These are phyloP conservation scores for Orchesella cincta DNA, from an alignment of 1,140 invertebrate genomes.

Conservation along the genomic window DNA sequence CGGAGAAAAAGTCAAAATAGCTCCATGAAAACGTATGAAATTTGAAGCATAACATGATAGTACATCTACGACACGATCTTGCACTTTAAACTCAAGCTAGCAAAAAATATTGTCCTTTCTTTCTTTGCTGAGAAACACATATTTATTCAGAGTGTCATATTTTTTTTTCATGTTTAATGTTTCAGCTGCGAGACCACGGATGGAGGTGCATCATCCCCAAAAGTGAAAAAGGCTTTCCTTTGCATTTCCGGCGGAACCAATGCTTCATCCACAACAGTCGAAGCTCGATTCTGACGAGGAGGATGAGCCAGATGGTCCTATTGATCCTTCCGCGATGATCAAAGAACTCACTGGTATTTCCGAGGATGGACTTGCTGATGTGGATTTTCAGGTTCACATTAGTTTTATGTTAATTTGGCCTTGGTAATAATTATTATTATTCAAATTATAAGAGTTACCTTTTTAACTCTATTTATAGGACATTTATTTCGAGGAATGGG, in stretches of 20 bases:
- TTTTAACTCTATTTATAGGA: slow-evolving; percentile 64
- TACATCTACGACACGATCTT: too few species aligned
- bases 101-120: too few species aligned
- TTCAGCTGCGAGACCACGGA: slow-evolving; percentile 48
- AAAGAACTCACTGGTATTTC: slow-evolving; percentile 80
- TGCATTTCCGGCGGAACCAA: slow-evolving; percentile 46
- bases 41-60: neutral
- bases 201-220: slow-evolving; percentile 40
- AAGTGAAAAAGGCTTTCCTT: slow-evolving; percentile 48
- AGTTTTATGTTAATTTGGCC: too few species aligned
- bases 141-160: too few species aligned
- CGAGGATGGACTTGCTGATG: slow-evolving; percentile 80
- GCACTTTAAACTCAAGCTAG: too few species aligned
- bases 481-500: slow-evolving; percentile 74
- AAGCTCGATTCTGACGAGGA: slow-evolving; percentile 41
- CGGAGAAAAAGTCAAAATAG: slow-evolving; percentile 47
- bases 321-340: slow-evolving; percentile 44
- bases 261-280: slow-evolving; percentile 47
- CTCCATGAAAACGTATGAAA: slow-evolving; percentile 50
- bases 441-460: neutral
- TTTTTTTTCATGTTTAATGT: too few species aligned
- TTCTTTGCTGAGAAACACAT: too few species aligned
- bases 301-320: slow-evolving; percentile 34
- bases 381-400: slow-evolving; percentile 71
- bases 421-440: too few species aligned